Evolutionary conservation across 2,113 vertebrate species (phyloP).

Genomic region (Cairina moschata): DNA sequence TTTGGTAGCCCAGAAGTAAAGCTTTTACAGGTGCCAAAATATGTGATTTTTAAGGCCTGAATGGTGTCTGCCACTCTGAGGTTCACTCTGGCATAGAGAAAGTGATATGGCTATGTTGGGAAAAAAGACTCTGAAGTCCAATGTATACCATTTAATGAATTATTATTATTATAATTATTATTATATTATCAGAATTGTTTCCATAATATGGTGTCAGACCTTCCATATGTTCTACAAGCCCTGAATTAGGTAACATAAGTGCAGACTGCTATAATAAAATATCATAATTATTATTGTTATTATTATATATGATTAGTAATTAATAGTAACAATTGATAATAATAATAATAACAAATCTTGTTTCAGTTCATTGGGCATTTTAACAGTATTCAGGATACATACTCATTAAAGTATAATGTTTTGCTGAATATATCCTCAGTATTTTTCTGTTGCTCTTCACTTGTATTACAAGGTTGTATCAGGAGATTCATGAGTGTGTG

Average conservation of each 20-base stretch:
- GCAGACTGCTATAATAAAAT: background rate
- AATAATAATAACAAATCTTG: background rate
- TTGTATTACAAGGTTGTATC: background rate
- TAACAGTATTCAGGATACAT: background rate
- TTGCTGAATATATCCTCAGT: background rate
- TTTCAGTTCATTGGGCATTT: background rate
- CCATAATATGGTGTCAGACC: background rate
- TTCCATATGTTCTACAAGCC: background rate
- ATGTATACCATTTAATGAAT: background rate
- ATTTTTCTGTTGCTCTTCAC: background rate
- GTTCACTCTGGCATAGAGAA: background rate
- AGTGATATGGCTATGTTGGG: rapidly evolving
- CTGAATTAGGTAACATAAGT: background rate
- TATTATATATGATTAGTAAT: no score
- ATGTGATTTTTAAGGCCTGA: background rate
- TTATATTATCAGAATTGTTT: background rate
- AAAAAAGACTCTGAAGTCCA: background rate
- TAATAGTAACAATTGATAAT: no score
- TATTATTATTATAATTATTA: no score
- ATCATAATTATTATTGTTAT: no score
- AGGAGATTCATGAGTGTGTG: background rate
- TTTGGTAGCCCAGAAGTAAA: background rate
- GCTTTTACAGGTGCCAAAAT: background rate
- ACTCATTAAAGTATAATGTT: background rate
- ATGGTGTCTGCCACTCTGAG: background rate